These are phyloP conservation scores for Ernsta delagoae DNA, from an alignment of 2,888 invertebrate genomes.

Conservation along the genomic window DNA sequence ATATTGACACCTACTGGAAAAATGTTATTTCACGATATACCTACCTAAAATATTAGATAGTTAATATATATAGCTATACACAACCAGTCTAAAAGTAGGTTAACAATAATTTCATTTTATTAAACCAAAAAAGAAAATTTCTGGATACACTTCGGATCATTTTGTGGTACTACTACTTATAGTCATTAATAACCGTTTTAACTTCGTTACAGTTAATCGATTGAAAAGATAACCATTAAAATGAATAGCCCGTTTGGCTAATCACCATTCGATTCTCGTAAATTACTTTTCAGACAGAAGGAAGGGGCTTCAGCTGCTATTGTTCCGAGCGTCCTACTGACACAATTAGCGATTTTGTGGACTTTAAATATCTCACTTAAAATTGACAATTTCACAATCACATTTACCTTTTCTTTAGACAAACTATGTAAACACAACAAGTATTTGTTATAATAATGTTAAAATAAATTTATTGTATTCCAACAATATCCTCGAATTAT, in stretches of 20 bases:
- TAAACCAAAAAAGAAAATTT: not conserved
- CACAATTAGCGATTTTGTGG: slow-evolving; percentile 30
- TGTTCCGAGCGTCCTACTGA: slow-evolving; percentile 22
- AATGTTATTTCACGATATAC: too few species aligned
- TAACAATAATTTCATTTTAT: too few species aligned
- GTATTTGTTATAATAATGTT: too few species aligned
- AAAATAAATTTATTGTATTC: too few species aligned
- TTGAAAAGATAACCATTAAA: slow-evolving; percentile 41
- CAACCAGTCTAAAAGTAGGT: too few species aligned
- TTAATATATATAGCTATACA: too few species aligned
- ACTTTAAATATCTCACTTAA: slow-evolving; percentile 5
- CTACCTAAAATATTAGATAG: too few species aligned
- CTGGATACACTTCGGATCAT: not conserved
- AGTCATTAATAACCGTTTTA: not conserved
- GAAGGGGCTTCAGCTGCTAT: slow-evolving; percentile 13
- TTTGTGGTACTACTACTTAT: not conserved
- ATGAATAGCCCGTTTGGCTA: slow-evolving; percentile 40
- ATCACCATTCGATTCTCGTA: slow-evolving; percentile 38
- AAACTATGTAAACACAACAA: too few species aligned
- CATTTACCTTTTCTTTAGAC: too few species aligned
- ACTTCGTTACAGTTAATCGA: slow-evolving; percentile 36
- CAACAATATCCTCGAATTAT: too few species aligned
- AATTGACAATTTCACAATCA: too few species aligned
- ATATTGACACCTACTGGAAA: too few species aligned
- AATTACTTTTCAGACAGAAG: slow-evolving; percentile 29